A percentile compares a stretch with the other conserved stretches of the same genome.
Conservation (phyloP, 2,797 vertebrate genomes). For the Mormyrops attenuatus region DNA sequence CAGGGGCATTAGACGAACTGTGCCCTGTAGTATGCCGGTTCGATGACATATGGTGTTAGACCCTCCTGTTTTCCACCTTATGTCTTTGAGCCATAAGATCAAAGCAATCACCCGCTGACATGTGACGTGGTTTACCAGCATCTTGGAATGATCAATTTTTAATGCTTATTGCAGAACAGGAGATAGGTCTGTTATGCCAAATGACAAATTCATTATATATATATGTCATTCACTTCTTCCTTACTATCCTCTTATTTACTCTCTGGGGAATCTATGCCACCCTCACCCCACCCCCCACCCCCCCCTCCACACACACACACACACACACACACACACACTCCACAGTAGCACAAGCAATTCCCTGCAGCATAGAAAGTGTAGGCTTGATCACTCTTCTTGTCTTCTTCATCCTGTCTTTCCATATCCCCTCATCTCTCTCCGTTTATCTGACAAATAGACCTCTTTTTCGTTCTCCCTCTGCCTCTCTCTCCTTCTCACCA, state of each 20-base stretch:
- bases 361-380: slow-evolving; percentile 14
- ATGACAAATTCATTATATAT: slow-evolving; percentile 31
- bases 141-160: slow-evolving; percentile 41
- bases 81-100: slow-evolving; percentile 31
- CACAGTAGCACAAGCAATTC: slow-evolving; percentile 13
- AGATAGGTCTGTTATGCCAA: slow-evolving; percentile 30
- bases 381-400: slow-evolving; percentile 26
- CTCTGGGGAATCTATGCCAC: slow-evolving; percentile 25
- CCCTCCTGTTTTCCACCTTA: slow-evolving; percentile 10
- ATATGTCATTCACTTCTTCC: slow-evolving; percentile 17
- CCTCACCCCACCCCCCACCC: slow-evolving; percentile 18
- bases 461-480: slow-evolving; percentile 11
- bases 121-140: slow-evolving; percentile 39
- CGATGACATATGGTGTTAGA: not conserved
- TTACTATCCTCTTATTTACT: slow-evolving; percentile 19
- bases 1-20: not conserved
- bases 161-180: slow-evolving; percentile 33
- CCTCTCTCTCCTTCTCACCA: not conserved
- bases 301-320: not conserved
- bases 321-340: not conserved
- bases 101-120: slow-evolving; percentile 32
- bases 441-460: slow-evolving; percentile 21
- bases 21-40: not conserved
- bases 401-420: slow-evolving; percentile 12
- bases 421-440: not conserved